Evolutionary conservation across 2,888 invertebrate genomes (phyloP).

Genomic region (Thecocarcelia acutangulata): DNA sequence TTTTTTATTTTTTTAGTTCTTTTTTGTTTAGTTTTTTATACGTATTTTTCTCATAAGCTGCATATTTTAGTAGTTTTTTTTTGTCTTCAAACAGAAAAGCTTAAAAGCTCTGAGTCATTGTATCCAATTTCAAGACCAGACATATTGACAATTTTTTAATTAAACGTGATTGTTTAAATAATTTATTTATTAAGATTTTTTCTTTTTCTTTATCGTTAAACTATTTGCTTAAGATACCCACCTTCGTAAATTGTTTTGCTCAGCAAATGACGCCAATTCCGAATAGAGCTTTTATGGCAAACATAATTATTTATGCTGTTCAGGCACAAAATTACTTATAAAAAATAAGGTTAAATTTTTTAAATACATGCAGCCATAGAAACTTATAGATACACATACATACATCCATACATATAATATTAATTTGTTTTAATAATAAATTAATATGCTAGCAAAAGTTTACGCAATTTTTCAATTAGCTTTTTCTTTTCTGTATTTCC

Average conservation of each 20-base stretch:
- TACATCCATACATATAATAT: too few species aligned
- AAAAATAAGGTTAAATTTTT: conserved; percentile 63
- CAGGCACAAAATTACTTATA: conserved; percentile 77
- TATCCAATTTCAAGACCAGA: conserved; percentile 20
- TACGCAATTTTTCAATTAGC: conserved; percentile 10
- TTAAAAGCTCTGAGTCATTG: conserved; percentile 10
- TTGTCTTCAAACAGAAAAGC: neutral
- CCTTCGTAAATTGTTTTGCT: neutral
- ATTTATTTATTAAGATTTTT: neutral
- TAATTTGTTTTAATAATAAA: neutral
- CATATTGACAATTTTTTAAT: conserved; percentile 15
- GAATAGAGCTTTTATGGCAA: conserved; percentile 19
- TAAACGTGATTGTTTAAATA: conserved; percentile 51
- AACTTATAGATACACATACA: too few species aligned
- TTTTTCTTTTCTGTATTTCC: neutral
- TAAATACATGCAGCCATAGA: too few species aligned
- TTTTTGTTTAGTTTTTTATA: conserved; percentile 2
- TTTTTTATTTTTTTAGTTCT: neutral
- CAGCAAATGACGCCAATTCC: conserved; percentile 69
- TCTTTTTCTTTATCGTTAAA: neutral
- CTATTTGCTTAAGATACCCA: conserved; percentile 28
- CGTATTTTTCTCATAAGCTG: neutral
- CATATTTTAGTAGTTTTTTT: conserved; percentile 16
- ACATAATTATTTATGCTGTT: conserved; percentile 77
- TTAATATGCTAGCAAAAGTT: conserved; percentile 31